Evolutionary conservation across 1,140 invertebrate genomes (phyloP).

Genomic region (Gryllus bimaculatus): DNA sequence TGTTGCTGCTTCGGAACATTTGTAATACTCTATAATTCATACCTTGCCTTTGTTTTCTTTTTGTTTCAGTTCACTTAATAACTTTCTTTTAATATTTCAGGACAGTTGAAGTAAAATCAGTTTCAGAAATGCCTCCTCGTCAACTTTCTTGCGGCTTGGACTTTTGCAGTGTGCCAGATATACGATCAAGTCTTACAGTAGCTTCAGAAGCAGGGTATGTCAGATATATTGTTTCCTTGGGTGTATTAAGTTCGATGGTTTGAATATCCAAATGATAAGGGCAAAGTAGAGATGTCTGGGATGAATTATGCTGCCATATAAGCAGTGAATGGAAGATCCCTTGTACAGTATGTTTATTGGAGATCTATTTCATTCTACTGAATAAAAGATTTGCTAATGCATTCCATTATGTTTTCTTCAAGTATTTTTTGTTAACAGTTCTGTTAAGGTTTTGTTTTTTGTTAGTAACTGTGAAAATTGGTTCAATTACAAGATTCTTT

Average conservation of each 20-base stretch:
- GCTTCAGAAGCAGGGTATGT: conserved; percentile 30
- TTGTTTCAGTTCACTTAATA: background rate
- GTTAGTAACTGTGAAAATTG: too few species aligned
- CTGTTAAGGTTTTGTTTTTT: conserved; percentile 9
- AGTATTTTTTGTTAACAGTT: background rate
- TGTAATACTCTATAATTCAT: background rate
- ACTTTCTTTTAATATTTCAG: background rate
- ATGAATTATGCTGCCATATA: background rate
- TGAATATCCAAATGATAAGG: conserved; percentile 27
- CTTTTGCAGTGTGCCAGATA: conserved; percentile 35
- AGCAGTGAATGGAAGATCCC: background rate
- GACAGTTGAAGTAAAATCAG: background rate
- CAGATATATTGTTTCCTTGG: conserved; percentile 8
- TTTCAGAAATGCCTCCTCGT: background rate
- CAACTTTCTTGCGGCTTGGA: conserved; percentile 41
- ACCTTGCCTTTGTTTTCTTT: background rate
- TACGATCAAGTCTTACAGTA: conserved; percentile 32
- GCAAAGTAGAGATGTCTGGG: conserved; percentile 6
- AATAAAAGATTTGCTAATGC: background rate
- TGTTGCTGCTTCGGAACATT: background rate
- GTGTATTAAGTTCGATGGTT: conserved; percentile 20
- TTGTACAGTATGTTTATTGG: too few species aligned
- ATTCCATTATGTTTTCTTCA: background rate
- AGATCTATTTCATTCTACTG: too few species aligned
- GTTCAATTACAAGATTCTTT: too few species aligned